Evolutionary conservation across 2,888 invertebrate genomes (phyloP).

Genomic region (Cactoblastis cactorum): DNA sequence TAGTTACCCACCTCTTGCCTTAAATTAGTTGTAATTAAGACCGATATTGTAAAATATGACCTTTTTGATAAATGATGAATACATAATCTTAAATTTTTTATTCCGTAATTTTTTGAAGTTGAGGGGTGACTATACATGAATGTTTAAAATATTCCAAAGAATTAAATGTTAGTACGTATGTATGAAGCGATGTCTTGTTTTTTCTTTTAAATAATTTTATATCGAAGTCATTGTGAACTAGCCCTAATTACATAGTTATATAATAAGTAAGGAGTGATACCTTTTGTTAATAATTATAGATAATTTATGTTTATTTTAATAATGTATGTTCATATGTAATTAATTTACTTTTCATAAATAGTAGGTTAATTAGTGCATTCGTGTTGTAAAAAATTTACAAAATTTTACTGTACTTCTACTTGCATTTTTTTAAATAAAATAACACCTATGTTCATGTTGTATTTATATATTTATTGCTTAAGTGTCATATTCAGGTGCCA

Average conservation of each 20-base stretch:
- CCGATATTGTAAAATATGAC: neutral
- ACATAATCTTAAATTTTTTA: too few species aligned
- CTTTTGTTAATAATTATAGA: conserved; percentile 33
- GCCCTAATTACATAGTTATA: conserved; percentile 5
- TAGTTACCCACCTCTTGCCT: conserved; percentile 2
- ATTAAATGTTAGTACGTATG: conserved; percentile 26
- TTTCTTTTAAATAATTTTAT: too few species aligned
- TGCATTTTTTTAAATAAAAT: too few species aligned
- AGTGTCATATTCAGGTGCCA: conserved; percentile 1
- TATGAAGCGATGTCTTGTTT: conserved; percentile 14
- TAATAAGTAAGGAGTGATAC: conserved; percentile 8
- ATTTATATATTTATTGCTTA: neutral
- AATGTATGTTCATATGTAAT: conserved; percentile 14
- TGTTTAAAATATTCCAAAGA: conserved; percentile 39
- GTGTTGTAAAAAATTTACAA: neutral
- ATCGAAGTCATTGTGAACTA: conserved; percentile 14
- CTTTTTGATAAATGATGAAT: neutral
- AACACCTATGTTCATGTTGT: too few species aligned
- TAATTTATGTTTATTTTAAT: conserved; percentile 29
- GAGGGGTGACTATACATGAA: conserved; percentile 16
- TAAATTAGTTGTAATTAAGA: neutral
- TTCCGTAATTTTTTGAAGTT: neutral
- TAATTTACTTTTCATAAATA: conserved; percentile 1
- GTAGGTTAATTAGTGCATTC: neutral
- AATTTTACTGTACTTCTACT: neutral